phyloP scores from a whole-genome alignment of 1,140 invertebrate genomes.

The Bathynomus jamesi region DNA sequence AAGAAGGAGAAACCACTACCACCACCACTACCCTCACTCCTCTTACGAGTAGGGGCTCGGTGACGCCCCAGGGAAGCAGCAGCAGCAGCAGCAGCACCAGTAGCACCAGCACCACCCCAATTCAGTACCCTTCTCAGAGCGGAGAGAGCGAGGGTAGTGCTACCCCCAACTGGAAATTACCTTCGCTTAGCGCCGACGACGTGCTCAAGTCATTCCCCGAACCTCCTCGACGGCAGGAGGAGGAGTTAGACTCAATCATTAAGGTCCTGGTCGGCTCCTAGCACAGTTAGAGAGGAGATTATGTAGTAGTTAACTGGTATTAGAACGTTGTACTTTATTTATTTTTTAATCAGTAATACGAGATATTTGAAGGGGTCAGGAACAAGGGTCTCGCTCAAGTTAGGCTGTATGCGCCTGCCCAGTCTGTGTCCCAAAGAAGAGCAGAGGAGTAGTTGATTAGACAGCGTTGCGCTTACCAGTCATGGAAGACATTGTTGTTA shows the following conservation, averaged over 20 bases:
- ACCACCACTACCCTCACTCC: neutral
- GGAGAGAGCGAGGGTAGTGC: slow-evolving; percentile 40
- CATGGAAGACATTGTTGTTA: neutral
- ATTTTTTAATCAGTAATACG: slow-evolving; percentile 27
- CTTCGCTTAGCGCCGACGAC: slow-evolving; percentile 59
- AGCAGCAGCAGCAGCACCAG: slow-evolving; percentile 12
- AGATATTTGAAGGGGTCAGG: slow-evolving; percentile 18
- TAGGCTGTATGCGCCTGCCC: slow-evolving; percentile 26
- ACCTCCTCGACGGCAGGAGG: slow-evolving; percentile 33
- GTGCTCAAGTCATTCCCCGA: slow-evolving; percentile 50
- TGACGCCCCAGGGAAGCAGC: neutral
- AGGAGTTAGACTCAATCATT: slow-evolving; percentile 34
- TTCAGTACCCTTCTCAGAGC: slow-evolving; percentile 10
- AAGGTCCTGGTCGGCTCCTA: slow-evolving; percentile 37
- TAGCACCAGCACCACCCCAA: slow-evolving; percentile 18
- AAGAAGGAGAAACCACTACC: neutral
- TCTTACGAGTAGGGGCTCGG: neutral
- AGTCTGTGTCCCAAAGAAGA: slow-evolving; percentile 23
- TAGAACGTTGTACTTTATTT: slow-evolving; percentile 20
- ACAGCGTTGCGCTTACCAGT: neutral
- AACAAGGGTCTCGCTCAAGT: slow-evolving; percentile 25
- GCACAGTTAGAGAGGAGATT: slow-evolving; percentile 29
- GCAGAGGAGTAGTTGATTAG: neutral
- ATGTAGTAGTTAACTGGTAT: no score
- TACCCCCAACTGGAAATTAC: slow-evolving; percentile 39